Evolutionary conservation across 1,140 invertebrate genomes (phyloP).

Genomic region (Eupeodes corollae): DNA sequence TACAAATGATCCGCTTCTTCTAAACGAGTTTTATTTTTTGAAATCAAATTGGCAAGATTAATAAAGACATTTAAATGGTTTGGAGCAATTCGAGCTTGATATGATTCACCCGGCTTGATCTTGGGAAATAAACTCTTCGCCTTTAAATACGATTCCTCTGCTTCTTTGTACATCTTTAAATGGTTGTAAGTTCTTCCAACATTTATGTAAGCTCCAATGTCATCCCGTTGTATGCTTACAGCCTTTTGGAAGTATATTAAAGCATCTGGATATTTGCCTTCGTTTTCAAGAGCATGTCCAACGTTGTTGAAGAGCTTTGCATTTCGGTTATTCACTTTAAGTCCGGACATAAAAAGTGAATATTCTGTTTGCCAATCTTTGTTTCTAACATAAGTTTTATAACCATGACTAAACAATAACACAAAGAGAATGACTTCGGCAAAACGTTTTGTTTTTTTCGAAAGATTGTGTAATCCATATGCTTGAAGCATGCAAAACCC

Average conservation of each 20-base stretch:
- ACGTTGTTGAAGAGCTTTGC: conserved; percentile 96
- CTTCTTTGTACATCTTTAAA: conserved; percentile 80
- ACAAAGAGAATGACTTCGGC: conserved; percentile 47
- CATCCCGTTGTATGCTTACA: conserved; percentile 85
- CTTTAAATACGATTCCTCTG: conserved; percentile 81
- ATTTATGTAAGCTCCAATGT: conserved; percentile 94
- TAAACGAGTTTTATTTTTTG: conserved; percentile 79
- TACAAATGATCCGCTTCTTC: conserved; percentile 91
- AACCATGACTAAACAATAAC: conserved; percentile 60
- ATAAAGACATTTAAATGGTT: conserved; percentile 94
- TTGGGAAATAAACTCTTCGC: conserved; percentile 83
- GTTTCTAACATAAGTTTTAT: conserved; percentile 77
- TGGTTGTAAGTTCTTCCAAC: conserved; percentile 90
- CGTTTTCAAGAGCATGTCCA: conserved; percentile 84
- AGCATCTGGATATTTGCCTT: conserved; percentile 72
- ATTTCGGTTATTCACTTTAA: conserved; percentile 83
- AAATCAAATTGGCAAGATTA: conserved; percentile 89
- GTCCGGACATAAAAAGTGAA: conserved; percentile 81
- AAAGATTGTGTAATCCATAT: conserved; percentile 53
- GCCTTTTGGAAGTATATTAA: conserved; percentile 86
- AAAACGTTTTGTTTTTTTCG: conserved; percentile 45
- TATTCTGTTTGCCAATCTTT: conserved; percentile 90
- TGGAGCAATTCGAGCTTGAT: conserved; percentile 89
- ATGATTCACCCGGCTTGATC: conserved; percentile 82
- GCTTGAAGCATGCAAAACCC: conserved; percentile 90